phyloP scores from a whole-genome alignment of 1,140 invertebrate genomes.

The Ptiloglossa arizonensis region DNA sequence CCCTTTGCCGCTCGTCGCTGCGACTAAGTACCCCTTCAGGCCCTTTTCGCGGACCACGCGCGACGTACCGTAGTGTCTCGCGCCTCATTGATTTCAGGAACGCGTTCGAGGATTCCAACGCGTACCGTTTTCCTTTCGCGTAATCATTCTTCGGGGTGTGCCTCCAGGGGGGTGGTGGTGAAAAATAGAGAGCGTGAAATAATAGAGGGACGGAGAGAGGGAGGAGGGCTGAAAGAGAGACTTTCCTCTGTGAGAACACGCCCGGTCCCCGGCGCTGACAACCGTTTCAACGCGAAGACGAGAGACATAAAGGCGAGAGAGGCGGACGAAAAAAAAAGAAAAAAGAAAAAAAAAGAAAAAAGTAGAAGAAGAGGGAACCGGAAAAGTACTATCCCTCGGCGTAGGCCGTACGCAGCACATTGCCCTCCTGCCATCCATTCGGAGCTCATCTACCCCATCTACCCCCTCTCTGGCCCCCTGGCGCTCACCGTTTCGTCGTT shows the following conservation, averaged over 20 bases:
- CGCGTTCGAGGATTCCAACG: background rate
- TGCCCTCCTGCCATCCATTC: constrained; percentile 31
- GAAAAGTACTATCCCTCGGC: constrained; percentile 1
- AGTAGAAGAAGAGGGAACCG: background rate
- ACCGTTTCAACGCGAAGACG: background rate
- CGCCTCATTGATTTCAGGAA: constrained; percentile 14
- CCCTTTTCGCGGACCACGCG: background rate
- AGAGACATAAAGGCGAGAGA: constrained; percentile 9
- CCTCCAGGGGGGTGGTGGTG: too few relatives aligned
- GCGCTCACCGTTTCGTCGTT: background rate
- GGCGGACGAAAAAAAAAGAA: constrained; percentile 23
- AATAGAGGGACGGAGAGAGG: too few relatives aligned
- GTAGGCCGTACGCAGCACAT: constrained; percentile 28
- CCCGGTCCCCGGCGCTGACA: background rate
- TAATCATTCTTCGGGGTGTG: too few relatives aligned
- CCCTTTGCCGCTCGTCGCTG: background rate
- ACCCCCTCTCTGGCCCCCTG: background rate
- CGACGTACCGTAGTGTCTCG: background rate
- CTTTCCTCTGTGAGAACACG: background rate
- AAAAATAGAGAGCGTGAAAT: constrained; percentile 8
- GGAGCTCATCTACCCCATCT: background rate
- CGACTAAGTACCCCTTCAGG: too few relatives aligned
- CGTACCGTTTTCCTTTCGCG: constrained; percentile 9
- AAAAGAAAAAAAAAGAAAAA: constrained; percentile 36
- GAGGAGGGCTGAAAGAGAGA: background rate